phyloP scores from a whole-genome alignment of 2,888 invertebrate species.

The Lymantria monacha region DNA sequence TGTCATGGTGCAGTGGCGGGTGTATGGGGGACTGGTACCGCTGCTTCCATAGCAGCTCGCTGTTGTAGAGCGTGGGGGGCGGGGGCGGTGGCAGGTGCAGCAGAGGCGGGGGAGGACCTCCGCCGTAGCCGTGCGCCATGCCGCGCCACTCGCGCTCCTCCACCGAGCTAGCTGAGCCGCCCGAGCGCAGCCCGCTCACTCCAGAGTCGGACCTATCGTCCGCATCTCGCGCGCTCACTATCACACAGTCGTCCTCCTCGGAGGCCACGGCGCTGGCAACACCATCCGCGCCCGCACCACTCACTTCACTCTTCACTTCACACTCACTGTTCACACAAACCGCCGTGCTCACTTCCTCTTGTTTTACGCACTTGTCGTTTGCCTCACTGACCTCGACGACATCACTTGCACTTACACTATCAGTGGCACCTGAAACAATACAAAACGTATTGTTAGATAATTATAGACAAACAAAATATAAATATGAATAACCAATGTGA shows the following conservation, averaged over 20 bases:
- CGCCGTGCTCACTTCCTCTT: conserved; percentile 60
- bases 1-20: conserved; percentile 77
- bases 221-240: conserved; percentile 83
- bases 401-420: conserved; percentile 74
- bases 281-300: conserved; percentile 74
- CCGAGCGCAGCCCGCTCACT: conserved; percentile 88
- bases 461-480: neutral
- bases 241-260: conserved; percentile 85
- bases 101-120: conserved; percentile 83
- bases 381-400: conserved; percentile 69
- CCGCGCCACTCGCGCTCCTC: conserved; percentile 90
- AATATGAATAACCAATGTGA: neutral
- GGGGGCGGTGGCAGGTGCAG: conserved; percentile 73
- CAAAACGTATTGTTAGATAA: conserved; percentile 13
- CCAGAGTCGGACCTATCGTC: conserved; percentile 85
- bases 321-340: conserved; percentile 62
- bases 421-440: conserved; percentile 72
- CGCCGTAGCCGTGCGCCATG: conserved; percentile 86
- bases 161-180: conserved; percentile 88
- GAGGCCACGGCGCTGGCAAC: conserved; percentile 80
- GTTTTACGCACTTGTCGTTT: conserved; percentile 71
- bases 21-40: conserved; percentile 81
- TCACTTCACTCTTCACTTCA: conserved; percentile 77
- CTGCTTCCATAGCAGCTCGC: conserved; percentile 84
- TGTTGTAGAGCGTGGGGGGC: conserved; percentile 77